Conservation (phyloP, 2,888 invertebrate species). For the Cerastis leucographa region DNA sequence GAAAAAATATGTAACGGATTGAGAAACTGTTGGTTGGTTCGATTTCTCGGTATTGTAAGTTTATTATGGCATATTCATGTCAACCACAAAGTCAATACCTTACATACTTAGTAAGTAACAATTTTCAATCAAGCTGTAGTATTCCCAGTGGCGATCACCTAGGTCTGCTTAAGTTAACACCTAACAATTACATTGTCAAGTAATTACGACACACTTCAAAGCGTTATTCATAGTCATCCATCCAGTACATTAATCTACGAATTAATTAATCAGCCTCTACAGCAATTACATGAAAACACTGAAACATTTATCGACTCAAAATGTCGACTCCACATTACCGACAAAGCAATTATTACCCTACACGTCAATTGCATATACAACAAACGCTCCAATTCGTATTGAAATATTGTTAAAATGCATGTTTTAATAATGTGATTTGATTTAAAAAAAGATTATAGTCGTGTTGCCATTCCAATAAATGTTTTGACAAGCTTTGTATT, state of each 20-base stretch:
- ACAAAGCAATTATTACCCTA: slow-evolving; percentile 24
- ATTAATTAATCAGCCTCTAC: slow-evolving; percentile 4
- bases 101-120: not conserved
- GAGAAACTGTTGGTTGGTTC: not conserved
- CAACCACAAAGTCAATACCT: not conserved
- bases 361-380: slow-evolving; percentile 34
- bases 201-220: not conserved
- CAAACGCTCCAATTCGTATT: slow-evolving; percentile 23
- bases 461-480: slow-evolving; percentile 5
- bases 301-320: slow-evolving; percentile 30
- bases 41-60: slow-evolving; percentile 17
- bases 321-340: slow-evolving; percentile 11
- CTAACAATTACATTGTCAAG: not conserved
- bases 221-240: not conserved
- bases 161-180: not conserved
- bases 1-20: slow-evolving; percentile 11
- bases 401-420: slow-evolving; percentile 35
- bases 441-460: slow-evolving; percentile 15
- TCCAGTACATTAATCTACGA: not conserved
- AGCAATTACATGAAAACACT: not conserved
- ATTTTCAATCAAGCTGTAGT: not conserved
- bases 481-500: slow-evolving; percentile 21
- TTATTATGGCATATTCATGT: not conserved
- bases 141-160: not conserved
- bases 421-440: slow-evolving; percentile 12